Percentiles rank a stretch among this genome's conserved stretches.
phyloP scores from a whole-genome alignment of 2,113 vertebrate genomes.

The Leptocoma aspasia region DNA sequence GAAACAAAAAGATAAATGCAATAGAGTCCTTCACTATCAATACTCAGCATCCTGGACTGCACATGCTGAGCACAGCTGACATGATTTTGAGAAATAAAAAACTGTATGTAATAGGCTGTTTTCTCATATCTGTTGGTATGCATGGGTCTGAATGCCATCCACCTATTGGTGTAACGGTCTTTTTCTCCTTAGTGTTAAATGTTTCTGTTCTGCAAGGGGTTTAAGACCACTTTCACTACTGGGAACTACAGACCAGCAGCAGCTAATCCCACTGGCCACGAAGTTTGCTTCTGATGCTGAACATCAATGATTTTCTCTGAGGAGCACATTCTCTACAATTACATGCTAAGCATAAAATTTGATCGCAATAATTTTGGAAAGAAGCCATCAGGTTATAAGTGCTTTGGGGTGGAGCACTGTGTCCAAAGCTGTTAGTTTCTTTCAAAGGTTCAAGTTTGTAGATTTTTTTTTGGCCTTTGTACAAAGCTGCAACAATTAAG shows the following conservation, averaged over 20 bases:
- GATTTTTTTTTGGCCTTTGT: background rate
- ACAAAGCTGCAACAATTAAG: background rate
- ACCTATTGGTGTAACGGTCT: fast-evolving
- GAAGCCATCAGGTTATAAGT: background rate
- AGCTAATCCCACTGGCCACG: background rate
- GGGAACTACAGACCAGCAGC: background rate
- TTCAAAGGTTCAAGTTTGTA: background rate
- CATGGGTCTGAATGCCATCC: background rate
- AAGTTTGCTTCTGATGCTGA: background rate
- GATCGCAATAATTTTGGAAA: fast-evolving
- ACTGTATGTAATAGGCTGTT: background rate
- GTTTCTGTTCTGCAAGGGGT: background rate
- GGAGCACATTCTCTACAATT: fast-evolving
- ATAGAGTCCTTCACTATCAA: background rate
- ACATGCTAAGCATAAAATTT: background rate
- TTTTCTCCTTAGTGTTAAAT: background rate
- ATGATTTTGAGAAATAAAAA: background rate
- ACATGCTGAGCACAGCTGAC: background rate
- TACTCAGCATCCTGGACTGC: background rate
- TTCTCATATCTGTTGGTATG: background rate
- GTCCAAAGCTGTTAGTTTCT: background rate
- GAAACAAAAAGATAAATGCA: background rate
- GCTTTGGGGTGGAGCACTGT: background rate
- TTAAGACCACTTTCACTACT: background rate
- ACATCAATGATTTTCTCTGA: background rate